A percentile compares a stretch with the other conserved stretches of the same genome.
phyloP scores from a whole-genome alignment of 2,888 invertebrate species.

The Acrobasis suavella region DNA sequence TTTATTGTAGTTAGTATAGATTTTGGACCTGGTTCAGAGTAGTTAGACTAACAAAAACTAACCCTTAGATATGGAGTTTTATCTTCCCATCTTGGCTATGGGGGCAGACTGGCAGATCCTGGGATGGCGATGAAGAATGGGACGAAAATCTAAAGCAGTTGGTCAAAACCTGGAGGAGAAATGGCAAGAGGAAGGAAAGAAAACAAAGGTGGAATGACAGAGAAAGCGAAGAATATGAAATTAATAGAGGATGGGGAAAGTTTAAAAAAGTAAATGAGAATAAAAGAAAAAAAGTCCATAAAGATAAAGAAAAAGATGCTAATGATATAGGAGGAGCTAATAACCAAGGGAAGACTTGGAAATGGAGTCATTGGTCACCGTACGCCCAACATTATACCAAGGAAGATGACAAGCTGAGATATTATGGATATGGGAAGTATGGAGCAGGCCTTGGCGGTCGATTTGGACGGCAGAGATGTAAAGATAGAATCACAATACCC shows the following conservation, averaged over 20 bases:
- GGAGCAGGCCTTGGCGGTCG: constrained; percentile 52
- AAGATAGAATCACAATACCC: constrained; percentile 89
- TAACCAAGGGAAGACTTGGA: constrained; percentile 31
- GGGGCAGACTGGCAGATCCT: constrained; percentile 48
- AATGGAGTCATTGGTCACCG: constrained; percentile 62
- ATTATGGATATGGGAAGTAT: constrained; percentile 68
- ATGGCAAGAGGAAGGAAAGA: neutral
- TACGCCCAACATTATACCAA: constrained; percentile 64
- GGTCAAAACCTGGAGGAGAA: neutral
- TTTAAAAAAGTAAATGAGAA: constrained; percentile 1
- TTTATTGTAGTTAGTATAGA: constrained; percentile 37
- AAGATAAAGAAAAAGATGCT: constrained; percentile 1
- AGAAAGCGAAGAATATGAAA: neutral
- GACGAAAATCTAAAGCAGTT: constrained; percentile 22
- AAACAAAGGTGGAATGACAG: constrained; percentile 5
- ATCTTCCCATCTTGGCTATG: constrained; percentile 72
- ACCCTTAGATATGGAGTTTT: constrained; percentile 70
- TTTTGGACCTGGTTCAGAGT: constrained; percentile 36
- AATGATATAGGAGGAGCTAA: constrained; percentile 6
- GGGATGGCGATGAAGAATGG: constrained; percentile 21
- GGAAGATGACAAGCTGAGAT: constrained; percentile 52
- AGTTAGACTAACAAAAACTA: constrained; percentile 60
- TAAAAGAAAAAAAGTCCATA: neutral
- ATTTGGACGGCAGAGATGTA: constrained; percentile 79
- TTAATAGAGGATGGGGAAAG: constrained; percentile 2